Conservation (phyloP, 2,797 vertebrate genomes). For the Pantherophis alleghaniensis region DNA sequence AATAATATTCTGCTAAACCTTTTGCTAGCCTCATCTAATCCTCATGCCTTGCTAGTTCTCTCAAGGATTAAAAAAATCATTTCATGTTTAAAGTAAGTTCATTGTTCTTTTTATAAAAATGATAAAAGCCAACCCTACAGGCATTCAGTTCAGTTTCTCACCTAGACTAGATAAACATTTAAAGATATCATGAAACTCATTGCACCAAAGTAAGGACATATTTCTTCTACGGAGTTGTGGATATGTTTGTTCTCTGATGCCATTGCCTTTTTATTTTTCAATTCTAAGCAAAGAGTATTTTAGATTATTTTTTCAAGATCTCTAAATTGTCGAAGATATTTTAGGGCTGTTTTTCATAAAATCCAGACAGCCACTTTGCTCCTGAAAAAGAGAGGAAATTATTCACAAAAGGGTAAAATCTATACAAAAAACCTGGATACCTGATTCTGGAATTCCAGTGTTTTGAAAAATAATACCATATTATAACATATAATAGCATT, state of each 20-base stretch:
- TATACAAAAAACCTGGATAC: background rate
- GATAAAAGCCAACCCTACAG: background rate
- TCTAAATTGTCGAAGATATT: background rate
- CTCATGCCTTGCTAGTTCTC: background rate
- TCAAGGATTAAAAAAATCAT: background rate
- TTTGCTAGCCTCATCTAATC: background rate
- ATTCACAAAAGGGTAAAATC: background rate
- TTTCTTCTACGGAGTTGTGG: background rate
- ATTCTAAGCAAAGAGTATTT: background rate
- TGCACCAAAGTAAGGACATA: background rate
- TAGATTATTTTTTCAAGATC: background rate
- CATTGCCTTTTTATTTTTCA: background rate
- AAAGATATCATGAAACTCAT: background rate
- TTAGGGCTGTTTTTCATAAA: background rate
- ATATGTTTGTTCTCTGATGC: background rate
- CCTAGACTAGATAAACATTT: background rate
- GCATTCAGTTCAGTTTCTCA: background rate
- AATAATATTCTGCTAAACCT: slow-evolving; percentile 27
- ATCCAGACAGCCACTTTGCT: background rate
- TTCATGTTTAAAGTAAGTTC: background rate
- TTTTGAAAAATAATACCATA: background rate
- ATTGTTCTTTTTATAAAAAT: background rate
- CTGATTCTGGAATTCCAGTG: background rate
- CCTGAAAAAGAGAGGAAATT: background rate
- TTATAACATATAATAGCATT: background rate